These are phyloP conservation scores for Dicrurus megarhynchus DNA, from an alignment of 2,113 vertebrate species.

Conservation along the genomic window DNA sequence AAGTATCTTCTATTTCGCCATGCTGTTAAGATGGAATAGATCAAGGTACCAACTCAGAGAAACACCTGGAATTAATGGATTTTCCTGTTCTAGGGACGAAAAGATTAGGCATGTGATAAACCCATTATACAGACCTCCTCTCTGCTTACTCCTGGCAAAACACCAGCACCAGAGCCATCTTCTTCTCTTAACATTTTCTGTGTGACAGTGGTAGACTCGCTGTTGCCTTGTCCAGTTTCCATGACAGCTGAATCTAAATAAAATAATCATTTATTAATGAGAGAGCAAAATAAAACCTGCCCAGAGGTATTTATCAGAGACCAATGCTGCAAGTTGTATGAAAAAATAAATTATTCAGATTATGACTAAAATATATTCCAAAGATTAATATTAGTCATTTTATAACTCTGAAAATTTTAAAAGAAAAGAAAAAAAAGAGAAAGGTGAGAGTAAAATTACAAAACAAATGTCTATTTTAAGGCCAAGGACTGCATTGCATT, in stretches of 20 bases:
- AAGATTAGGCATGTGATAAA: background rate
- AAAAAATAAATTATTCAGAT: background rate
- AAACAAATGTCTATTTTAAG: background rate
- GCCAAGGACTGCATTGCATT: background rate
- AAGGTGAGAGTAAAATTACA: background rate
- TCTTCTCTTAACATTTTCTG: constrained; percentile 9
- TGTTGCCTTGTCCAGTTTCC: constrained; percentile 14
- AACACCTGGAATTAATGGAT: background rate
- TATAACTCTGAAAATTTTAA: background rate
- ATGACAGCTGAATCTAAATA: constrained; percentile 37
- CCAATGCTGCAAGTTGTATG: background rate
- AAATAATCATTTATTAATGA: background rate
- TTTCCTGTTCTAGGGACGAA: background rate
- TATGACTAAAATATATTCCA: background rate
- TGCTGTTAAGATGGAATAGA: background rate
- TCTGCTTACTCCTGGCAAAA: background rate
- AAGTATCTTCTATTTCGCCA: background rate
- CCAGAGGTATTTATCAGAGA: background rate
- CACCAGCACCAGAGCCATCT: constrained; percentile 18
- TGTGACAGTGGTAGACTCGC: background rate
- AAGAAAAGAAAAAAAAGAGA: background rate
- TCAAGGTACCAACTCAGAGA: background rate
- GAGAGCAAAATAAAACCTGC: background rate
- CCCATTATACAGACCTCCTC: constrained; percentile 44
- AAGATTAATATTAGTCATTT: background rate